A percentile compares a stretch with the other conserved stretches of the same genome.
These are phyloP conservation scores for Alectura lathami DNA, from an alignment of 2,113 vertebrate species.

Conservation along the genomic window DNA sequence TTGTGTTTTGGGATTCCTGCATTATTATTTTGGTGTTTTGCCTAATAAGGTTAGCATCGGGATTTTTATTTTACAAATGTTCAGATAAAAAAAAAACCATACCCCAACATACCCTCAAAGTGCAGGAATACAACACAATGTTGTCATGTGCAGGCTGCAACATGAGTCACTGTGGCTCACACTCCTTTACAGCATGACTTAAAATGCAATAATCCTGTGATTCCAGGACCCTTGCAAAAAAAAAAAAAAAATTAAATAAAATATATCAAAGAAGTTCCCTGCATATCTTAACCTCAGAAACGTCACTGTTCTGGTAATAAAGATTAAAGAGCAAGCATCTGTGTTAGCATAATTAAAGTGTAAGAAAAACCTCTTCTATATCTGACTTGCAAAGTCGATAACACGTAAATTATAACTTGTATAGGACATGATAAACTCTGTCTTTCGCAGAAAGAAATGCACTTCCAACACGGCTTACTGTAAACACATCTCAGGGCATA, in stretches of 20 bases:
- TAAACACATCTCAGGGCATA: slow-evolving; percentile 49
- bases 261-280: slow-evolving; percentile 12
- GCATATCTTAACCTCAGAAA: slow-evolving; percentile 48
- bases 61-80: neutral
- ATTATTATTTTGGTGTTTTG: neutral
- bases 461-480: slow-evolving; percentile 43
- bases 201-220: neutral
- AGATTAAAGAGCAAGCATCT: neutral
- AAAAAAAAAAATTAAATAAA: slow-evolving; percentile 12
- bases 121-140: neutral
- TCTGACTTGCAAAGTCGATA: slow-evolving; percentile 28
- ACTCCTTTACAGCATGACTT: neutral
- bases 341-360: slow-evolving; percentile 18
- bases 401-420: slow-evolving; percentile 54
- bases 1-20: neutral
- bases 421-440: slow-evolving; percentile 59
- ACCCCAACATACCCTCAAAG: neutral
- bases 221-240: neutral
- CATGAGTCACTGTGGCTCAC: neutral
- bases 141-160: neutral
- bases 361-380: slow-evolving; percentile 23
- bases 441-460: slow-evolving; percentile 50
- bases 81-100: neutral
- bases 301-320: neutral
- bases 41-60: neutral